Evolutionary conservation across 2,888 invertebrate species (phyloP).

Genomic region (Emmelina monodactyla): DNA sequence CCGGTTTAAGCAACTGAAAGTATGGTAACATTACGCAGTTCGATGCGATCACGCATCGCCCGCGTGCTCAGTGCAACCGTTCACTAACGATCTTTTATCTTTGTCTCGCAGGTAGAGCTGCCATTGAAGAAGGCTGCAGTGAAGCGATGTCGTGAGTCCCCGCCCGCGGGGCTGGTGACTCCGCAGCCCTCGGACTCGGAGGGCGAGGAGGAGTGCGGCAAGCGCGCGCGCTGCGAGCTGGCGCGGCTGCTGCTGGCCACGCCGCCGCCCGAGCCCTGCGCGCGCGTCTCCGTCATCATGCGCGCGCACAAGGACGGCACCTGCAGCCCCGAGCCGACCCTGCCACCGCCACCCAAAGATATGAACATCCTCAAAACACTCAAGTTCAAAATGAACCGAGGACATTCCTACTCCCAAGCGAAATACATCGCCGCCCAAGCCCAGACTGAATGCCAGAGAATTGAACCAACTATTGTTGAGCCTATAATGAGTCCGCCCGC

Average conservation of each 20-base stretch:
- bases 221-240: constrained; percentile 56
- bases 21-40: constrained; percentile 22
- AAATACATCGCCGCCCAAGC: constrained; percentile 62
- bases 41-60: constrained; percentile 45
- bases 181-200: constrained; percentile 90
- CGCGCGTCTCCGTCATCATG: constrained; percentile 82
- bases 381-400: constrained; percentile 76
- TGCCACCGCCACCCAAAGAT: constrained; percentile 35
- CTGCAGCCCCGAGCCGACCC: constrained; percentile 61
- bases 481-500: constrained; percentile 20
- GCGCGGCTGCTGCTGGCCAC: constrained; percentile 61
- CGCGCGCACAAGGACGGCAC: constrained; percentile 83
- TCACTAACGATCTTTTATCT: constrained; percentile 47
- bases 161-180: constrained; percentile 65
- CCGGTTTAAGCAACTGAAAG: constrained; percentile 50
- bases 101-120: constrained; percentile 54
- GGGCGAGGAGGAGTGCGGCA: constrained; percentile 68
- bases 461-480: constrained; percentile 10
- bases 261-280: constrained; percentile 63
- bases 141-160: constrained; percentile 40
- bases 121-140: constrained; percentile 47
- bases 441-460: constrained; percentile 25
- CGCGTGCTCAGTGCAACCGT: constrained; percentile 51
- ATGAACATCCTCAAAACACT: constrained; percentile 73
- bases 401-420: constrained; percentile 68